A percentile compares a stretch with the other conserved stretches of the same genome.
Conservation (phyloP, 2,888 invertebrate species). For the Tiphia femorata region DNA sequence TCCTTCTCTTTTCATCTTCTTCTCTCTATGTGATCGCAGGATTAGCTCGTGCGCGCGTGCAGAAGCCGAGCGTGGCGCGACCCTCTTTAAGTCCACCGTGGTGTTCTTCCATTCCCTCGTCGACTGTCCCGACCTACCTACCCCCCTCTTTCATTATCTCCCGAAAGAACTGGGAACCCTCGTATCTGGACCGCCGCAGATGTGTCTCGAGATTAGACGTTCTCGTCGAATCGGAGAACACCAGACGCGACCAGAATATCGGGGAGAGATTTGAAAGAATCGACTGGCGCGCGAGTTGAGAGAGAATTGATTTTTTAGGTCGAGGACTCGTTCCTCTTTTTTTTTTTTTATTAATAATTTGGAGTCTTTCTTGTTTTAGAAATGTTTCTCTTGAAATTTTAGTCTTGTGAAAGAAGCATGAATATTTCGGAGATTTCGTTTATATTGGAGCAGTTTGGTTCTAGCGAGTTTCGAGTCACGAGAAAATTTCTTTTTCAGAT, state of each 20-base stretch:
- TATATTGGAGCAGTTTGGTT: no score
- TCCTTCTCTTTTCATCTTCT: no score
- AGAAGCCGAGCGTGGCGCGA: conserved; percentile 35
- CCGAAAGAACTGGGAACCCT: conserved; percentile 32
- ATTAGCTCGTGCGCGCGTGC: conserved; percentile 49
- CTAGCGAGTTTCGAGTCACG: no score
- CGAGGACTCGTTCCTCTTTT: not conserved
- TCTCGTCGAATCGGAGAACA: conserved; percentile 43
- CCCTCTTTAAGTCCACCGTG: conserved; percentile 26
- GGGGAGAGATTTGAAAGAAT: no score
- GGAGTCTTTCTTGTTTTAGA: no score
- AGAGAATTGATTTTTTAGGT: no score
- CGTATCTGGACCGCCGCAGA: conserved; percentile 45
- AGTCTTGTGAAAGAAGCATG: no score
- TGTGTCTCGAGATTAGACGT: conserved; percentile 49
- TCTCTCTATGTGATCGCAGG: conserved; percentile 26
- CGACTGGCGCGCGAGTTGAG: no score
- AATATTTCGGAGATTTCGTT: no score
- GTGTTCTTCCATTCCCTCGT: not conserved
- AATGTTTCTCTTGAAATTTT: no score
- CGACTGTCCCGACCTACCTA: conserved; percentile 5
- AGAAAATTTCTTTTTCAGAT: no score
- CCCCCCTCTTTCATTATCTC: conserved; percentile 46
- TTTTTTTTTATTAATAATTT: no score
- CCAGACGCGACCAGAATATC: conserved; percentile 43